A percentile compares a stretch with the other conserved stretches of the same genome.
These are phyloP conservation scores for Brachionus koreanus DNA, from an alignment of 1,140 invertebrate genomes.

Conservation along the genomic window DNA sequence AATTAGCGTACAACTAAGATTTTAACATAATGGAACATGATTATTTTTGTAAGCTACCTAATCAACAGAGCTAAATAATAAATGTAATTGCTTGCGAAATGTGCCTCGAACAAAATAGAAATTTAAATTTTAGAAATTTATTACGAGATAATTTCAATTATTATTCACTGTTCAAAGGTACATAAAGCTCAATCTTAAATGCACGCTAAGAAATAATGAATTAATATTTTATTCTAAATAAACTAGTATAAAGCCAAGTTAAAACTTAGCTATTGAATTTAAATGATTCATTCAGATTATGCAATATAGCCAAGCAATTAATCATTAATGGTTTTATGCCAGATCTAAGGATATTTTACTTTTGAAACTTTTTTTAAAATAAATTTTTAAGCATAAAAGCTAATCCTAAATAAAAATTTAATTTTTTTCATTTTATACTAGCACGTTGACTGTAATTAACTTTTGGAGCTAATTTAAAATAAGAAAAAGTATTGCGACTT, in stretches of 20 bases:
- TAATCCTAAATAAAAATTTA: background rate
- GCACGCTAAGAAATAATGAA: background rate
- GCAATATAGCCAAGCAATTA: background rate
- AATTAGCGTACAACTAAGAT: background rate
- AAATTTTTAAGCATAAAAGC: background rate
- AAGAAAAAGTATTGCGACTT: background rate
- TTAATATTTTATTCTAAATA: background rate
- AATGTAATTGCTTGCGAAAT: too few species aligned
- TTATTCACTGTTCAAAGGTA: slow-evolving; percentile 2
- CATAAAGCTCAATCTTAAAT: background rate
- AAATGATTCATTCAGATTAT: background rate
- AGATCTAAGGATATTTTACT: background rate
- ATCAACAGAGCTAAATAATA: background rate
- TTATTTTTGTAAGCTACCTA: background rate
- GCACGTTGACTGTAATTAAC: background rate
- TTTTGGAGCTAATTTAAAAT: background rate
- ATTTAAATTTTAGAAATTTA: background rate
- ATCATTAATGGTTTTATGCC: background rate
- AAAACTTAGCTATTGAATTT: background rate
- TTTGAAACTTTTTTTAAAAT: background rate
- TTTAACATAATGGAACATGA: background rate
- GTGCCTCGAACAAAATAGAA: background rate
- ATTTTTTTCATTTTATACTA: background rate
- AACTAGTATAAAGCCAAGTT: background rate
- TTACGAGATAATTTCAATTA: background rate